These are phyloP conservation scores for Thalassophryne amazonica DNA, from an alignment of 2,797 vertebrate species.

Conservation along the genomic window DNA sequence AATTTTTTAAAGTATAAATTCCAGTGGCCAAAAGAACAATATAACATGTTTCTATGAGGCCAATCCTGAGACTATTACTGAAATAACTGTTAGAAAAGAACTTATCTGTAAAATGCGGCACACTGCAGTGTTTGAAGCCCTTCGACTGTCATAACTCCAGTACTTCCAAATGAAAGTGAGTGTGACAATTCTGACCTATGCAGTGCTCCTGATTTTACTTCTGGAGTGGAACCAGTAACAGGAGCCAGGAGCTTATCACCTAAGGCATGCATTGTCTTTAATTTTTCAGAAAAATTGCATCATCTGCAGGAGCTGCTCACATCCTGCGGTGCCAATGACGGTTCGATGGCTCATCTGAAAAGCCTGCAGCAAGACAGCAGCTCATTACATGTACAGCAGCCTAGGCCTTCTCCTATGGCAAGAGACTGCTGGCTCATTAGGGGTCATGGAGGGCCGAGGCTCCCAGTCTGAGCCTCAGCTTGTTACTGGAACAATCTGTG, in stretches of 20 bases:
- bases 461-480: constrained; percentile 40
- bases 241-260: constrained; percentile 2
- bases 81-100: background rate
- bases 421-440: constrained; percentile 62
- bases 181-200: too few species aligned
- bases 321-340: constrained; percentile 53
- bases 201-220: background rate
- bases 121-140: background rate
- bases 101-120: background rate
- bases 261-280: constrained; percentile 34
- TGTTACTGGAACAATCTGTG: constrained; percentile 34
- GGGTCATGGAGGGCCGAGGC: constrained; percentile 57
- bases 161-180: too few species aligned
- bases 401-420: constrained; percentile 37
- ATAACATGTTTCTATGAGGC: background rate
- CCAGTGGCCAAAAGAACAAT: background rate
- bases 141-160: too few species aligned
- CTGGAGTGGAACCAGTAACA: background rate
- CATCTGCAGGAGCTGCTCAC: constrained; percentile 23
- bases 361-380: constrained; percentile 53
- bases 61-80: background rate
- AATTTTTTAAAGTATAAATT: too few species aligned
- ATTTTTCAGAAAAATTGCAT: constrained; percentile 32
- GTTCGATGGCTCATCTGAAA: constrained; percentile 62
- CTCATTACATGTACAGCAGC: constrained; percentile 63